These are phyloP conservation scores for Idaea biselata DNA, from an alignment of 2,888 invertebrate species.

Conservation along the genomic window DNA sequence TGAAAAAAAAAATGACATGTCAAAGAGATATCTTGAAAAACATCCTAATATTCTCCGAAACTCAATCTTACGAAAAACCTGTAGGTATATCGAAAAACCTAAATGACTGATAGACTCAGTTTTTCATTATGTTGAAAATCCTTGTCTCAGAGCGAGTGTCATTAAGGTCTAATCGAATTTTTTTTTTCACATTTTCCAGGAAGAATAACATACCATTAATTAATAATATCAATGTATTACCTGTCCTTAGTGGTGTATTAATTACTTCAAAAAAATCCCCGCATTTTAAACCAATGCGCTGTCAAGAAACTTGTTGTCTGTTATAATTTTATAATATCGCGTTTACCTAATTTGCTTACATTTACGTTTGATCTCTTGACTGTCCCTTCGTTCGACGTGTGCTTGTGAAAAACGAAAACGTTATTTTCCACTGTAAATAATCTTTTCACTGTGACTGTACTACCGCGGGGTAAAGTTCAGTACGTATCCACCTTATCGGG, in stretches of 20 bases:
- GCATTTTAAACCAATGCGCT: background rate
- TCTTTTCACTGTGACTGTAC: background rate
- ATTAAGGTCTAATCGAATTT: background rate
- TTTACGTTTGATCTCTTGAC: no score
- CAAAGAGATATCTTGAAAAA: background rate
- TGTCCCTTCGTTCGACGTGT: no score
- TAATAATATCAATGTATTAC: no score
- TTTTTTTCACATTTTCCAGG: no score
- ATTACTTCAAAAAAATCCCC: no score
- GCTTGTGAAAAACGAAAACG: no score
- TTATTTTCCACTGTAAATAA: conserved; percentile 3
- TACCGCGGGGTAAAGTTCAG: background rate
- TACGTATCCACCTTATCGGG: conserved; percentile 25
- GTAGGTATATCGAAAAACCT: no score
- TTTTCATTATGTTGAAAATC: background rate
- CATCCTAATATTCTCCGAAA: background rate
- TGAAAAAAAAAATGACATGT: no score
- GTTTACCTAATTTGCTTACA: no score
- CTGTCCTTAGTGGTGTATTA: no score
- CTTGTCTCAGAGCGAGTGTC: background rate
- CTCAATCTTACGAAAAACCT: background rate
- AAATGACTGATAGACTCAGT: background rate
- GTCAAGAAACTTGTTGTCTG: conserved; percentile 6
- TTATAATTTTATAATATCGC: background rate
- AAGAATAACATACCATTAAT: no score